Evolutionary conservation across 2,113 vertebrate genomes (phyloP).

Genomic region (Daubentonia madagascariensis): DNA sequence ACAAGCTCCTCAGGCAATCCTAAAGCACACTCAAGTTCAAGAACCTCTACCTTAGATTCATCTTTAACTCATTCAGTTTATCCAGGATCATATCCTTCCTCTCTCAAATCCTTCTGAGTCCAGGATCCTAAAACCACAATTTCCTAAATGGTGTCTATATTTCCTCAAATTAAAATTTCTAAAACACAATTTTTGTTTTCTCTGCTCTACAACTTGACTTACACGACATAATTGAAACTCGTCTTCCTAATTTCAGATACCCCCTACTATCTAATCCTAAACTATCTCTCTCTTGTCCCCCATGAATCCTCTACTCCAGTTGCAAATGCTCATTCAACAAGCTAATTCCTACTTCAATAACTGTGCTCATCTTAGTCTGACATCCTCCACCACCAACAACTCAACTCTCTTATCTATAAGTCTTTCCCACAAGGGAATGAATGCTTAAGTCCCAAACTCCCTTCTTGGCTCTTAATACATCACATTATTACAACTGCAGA

Average conservation of each 20-base stretch:
- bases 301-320: neutral
- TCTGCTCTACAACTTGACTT: neutral
- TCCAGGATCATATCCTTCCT: neutral
- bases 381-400: neutral
- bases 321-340: neutral
- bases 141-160: neutral
- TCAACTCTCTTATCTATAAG: neutral
- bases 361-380: neutral
- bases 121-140: neutral
- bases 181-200: conserved; percentile 1
- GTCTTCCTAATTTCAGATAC: neutral
- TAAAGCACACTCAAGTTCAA: neutral
- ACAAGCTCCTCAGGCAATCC: neutral
- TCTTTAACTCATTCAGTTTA: neutral
- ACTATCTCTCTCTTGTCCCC: neutral
- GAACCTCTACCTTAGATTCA: neutral
- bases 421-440: neutral
- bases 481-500: neutral
- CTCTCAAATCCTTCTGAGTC: neutral
- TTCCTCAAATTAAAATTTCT: neutral
- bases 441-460: neutral
- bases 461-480: neutral
- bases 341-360: neutral
- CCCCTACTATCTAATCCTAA: neutral
- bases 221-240: neutral